Base-by-base conservation (phyloP, 2,888 invertebrate genomes). In the Caenorhabditis sp. region DNA sequence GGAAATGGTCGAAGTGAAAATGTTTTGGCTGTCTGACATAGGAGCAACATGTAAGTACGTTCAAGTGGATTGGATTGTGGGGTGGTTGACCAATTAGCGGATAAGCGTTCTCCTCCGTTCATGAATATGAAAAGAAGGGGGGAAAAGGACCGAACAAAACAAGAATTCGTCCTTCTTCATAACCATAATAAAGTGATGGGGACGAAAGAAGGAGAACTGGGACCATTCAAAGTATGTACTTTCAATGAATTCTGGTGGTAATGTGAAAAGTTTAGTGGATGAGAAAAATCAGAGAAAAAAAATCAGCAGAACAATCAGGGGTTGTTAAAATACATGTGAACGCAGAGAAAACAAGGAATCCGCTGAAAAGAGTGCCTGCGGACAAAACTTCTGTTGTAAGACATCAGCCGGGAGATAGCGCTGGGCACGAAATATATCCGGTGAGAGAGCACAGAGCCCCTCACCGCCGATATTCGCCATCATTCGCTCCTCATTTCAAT, bases 401-500 rank as follows among this genome's bases (percentile, higher is more conserved):
- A 66, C 74, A 68, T 69, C 73, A 74, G 68, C 61, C 56, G 79
- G 79, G 79, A 70, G 70, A 79, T 70, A 79, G 69, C 77, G 38
- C 69, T 63, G 77, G 63, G 76, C 69, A 79, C 79, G 31, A 79
- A 79, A 79, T 79, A 72, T 79, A 79, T 79, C 79, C 79, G 79
- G 79, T 77, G 79, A 79, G 79, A 70, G 68, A 68, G 69, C 47
- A 51, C 24, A 12, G 38, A 22, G 19, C 58, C 47, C 49, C 41
- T 54, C 59, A 66, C 68, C 76, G 68, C 68, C 77, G 70, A 79
- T 79, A 70, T 79, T 79, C 70, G 77, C 79, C 70, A 79, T 79
- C 79, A 79, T 79, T 79, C 70, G 70, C 79, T 79, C 63, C 79
- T 79, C 79, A 79, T 79, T 79, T 70, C 79, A 70, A 79, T 79